Percentiles rank a stretch among this genome's conserved stretches.
phyloP scores from a whole-genome alignment of 2,888 invertebrate genomes.

The Cephonodes hylas region DNA sequence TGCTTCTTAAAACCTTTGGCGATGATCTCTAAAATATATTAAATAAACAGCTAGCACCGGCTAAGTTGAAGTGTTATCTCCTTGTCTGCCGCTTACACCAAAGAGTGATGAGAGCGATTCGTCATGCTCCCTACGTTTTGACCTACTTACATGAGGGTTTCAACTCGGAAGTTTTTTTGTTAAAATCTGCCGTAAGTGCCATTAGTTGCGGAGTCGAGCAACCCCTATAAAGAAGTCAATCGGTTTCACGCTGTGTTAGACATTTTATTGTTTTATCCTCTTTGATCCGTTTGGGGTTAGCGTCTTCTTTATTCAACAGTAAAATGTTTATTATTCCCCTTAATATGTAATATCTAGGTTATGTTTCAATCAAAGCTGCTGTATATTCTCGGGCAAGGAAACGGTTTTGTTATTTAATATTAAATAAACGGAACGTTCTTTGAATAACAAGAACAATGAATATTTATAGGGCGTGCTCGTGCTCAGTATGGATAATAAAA shows the following conservation, averaged over 20 bases:
- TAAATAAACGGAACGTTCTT: conserved; percentile 32
- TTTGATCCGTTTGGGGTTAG: conserved; percentile 35
- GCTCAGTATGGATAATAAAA: conserved; percentile 45
- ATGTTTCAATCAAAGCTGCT: background rate
- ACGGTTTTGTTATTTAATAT: conserved; percentile 20
- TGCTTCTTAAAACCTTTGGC: conserved; percentile 17
- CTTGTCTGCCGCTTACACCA: conserved; percentile 47
- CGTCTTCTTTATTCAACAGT: conserved; percentile 11
- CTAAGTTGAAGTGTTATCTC: conserved; percentile 63
- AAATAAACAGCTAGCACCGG: conserved; percentile 33
- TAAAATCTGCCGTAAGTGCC: conserved; percentile 44
- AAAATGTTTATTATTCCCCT: background rate
- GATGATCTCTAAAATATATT: conserved; percentile 20
- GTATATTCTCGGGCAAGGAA: conserved; percentile 16
- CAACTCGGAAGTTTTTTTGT: conserved; percentile 41
- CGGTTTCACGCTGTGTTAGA: conserved; percentile 48
- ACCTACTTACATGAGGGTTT: conserved; percentile 59
- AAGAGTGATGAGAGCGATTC: conserved; percentile 70
- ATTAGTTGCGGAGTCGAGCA: conserved; percentile 38
- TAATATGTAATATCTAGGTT: background rate
- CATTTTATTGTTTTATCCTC: conserved; percentile 53
- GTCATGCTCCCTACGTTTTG: conserved; percentile 67
- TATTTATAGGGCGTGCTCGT: conserved; percentile 44
- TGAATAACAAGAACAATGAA: conserved; percentile 35
- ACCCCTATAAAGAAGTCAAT: conserved; percentile 58